Percentiles rank a stretch among this genome's conserved stretches.
Conservation (phyloP, 2,888 invertebrate species). For the Melieria picta region DNA sequence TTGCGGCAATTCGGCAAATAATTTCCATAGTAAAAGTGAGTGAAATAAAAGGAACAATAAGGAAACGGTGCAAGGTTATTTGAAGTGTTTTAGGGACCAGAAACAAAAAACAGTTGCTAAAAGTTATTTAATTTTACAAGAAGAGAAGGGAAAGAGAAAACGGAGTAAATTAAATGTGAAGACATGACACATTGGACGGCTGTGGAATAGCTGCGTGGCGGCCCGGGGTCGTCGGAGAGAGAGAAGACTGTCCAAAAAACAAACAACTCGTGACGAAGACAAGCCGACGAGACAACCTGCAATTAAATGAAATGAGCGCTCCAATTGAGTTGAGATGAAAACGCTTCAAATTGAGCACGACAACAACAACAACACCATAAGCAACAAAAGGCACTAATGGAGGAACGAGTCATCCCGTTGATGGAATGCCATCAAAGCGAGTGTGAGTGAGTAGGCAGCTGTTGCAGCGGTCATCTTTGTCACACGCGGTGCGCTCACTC, state of each 20-base stretch:
- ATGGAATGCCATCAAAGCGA: constrained; percentile 9
- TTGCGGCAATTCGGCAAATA: too few species aligned
- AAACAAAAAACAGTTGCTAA: too few species aligned
- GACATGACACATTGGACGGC: too few species aligned
- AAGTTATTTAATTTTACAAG: too few species aligned
- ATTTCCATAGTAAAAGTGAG: too few species aligned
- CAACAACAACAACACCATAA: constrained; percentile 10
- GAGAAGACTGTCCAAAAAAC: not conserved
- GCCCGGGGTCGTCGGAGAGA: too few species aligned
- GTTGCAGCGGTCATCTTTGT: constrained; percentile 2
- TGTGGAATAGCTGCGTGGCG: too few species aligned
- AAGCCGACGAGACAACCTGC: constrained; percentile 2
- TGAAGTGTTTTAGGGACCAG: too few species aligned
- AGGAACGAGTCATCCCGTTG: not conserved
- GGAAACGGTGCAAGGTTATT: too few species aligned
- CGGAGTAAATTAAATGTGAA: too few species aligned
- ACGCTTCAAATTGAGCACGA: constrained; percentile 12
- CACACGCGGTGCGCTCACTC: not conserved
- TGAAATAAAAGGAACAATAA: too few species aligned
- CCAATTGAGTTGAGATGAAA: constrained; percentile 11
- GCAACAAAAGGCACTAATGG: constrained; percentile 5
- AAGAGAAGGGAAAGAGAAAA: too few species aligned
- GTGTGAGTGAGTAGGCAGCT: not conserved
- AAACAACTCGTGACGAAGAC: not conserved
- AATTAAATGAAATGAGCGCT: not conserved